Base-by-base conservation (phyloP, 2,888 invertebrate genomes). In the Aphelenchoides bicaudatus region DNA sequence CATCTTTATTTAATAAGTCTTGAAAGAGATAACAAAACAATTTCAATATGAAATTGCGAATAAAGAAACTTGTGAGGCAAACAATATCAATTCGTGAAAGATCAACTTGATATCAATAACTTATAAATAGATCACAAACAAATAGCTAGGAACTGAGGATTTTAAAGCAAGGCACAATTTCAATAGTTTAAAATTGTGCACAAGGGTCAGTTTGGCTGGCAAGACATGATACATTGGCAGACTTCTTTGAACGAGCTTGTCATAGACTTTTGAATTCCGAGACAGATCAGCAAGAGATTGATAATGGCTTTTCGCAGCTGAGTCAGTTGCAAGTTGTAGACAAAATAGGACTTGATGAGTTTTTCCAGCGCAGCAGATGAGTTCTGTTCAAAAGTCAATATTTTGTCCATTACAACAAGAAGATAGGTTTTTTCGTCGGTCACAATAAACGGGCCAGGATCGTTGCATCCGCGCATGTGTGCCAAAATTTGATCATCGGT, bases 311-410 rank as follows among this genome's bases (percentile, higher is more conserved):
- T 19, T 8, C 52, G 31, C 16, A 51, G 23, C 52, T 31, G 37
- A 27, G 10, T 16, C 2, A 51, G 16, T 10, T 37, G 34, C 34
- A 51, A 19, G 2, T 31, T 23, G 38, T 51, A 51, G 50, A 51
- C 52, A 23, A 38, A 51, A 23, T 25, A 51, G 8, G 52, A 6
- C 16, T 51, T 51, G 25, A 51, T 37, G n/a, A 51, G 52, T 19
- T 51, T 51, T 28, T 51, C 52, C 52, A 51, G 3, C n/a, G 52
- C 52, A 19, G 43, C 23, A 23, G 52, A 34, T n/a, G 37, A 23
- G 2, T 37, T 34, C 3, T 51, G 52, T 25, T 28, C 52, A 30
- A 34, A 51, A 16, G 37, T 13, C 16, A 51, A 8, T 23, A 30
- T 28, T 39, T 51, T 51, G 39, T 51, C 52, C 39, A 51, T 51